Evolutionary conservation across 2,888 invertebrate species (phyloP), one percentile per base, ranked within the genome.

Genomic region (Melikaiella ostensackeni): DNA sequence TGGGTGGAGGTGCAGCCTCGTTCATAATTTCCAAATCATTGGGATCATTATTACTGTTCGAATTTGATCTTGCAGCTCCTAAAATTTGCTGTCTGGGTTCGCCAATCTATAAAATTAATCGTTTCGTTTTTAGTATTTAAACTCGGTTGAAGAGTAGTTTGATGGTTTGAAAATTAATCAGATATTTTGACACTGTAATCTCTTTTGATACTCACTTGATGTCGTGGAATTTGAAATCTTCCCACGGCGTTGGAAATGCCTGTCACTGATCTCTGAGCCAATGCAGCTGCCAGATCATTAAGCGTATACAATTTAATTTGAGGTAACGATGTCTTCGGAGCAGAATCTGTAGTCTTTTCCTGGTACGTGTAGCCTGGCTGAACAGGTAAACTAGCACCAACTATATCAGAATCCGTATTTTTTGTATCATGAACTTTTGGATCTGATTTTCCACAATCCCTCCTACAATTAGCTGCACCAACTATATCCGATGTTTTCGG

Each of bases 91-190:
- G 70, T 1, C n/a, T 21, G 7, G 70, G n/a, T 30, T 2, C n/a
- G 19, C 1, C 33, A 11, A 33, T n/a, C 70, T 70, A 33, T 55
- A 55, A 70, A 50, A 70, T 30, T 55, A 42, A 66, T 63, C 33
- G 6, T 62, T 62, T 30, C 24, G 21, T 64, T 24, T 42, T 64
- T 42, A 24, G 7, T 42, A 42, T 13, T 5, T 6, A 1, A 64
- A 64, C 64, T 42, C 42, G 16, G 16, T 16, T 6, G 16, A 16
- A 42, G 38, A 38, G 38, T 4, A 38, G 42, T 16, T 42, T 42
- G 13, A 4, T 38, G 16, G 16, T 5, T 42, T 16, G 1, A 16
- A 42, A 16, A 42, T 16, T 3, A 42, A 6, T 16, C 42, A 42
- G 16, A 42, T 16, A 42, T 42, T 16, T 5, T 42, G 16, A 16